Evolutionary conservation across 2,888 invertebrate species (phyloP), one percentile per base, ranked within the genome.

Genomic region (Polydrusus tereticollis): DNA sequence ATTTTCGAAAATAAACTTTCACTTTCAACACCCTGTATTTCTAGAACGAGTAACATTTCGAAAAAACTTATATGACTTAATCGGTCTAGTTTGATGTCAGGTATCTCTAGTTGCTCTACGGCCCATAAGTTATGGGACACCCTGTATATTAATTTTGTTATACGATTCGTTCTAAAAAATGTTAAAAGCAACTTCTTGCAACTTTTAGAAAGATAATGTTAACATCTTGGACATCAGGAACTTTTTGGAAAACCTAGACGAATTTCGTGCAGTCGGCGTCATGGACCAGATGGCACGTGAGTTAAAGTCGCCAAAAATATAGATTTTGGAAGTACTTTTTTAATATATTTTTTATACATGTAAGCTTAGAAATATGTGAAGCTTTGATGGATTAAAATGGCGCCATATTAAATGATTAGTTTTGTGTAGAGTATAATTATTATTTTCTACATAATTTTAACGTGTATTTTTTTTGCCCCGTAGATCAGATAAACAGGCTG

Each of bases 231-330:
- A 80, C 62, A 83, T 87, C 47, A 73, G 84, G 47, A 80, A 81
- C 23, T 81, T 85, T 50, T 77, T 87, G 50, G 83, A 82, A 36
- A 81, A 83, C 62, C 77, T 87, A 20, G 85, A 83, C 33, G 86
- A 86, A 76, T 68, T 73, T 2, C 77, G 80, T 72, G 86, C 85
- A n/a, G 85, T 84, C 2, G 72, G 80, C 66, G 73, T 81, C 4
- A 80, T 86, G 23, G 84, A 85, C 64, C 76, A 78, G 20, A 84
- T 84, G 83, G 81, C 73, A 23, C 50, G 26, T 26, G 50, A 50
- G 50, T 50, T 50, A 26, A 26, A 23, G 29, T 20, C 38, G 6
- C 1, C 14, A 20, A 55, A 41, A 36, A 45, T 21, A 5, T 62
- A 41, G 21, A 26, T 12, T 47, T 50, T 50, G 2, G 50, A n/a